Evolutionary conservation across 2,797 vertebrate species (phyloP).

Genomic region (Furcifer pardalis): DNA sequence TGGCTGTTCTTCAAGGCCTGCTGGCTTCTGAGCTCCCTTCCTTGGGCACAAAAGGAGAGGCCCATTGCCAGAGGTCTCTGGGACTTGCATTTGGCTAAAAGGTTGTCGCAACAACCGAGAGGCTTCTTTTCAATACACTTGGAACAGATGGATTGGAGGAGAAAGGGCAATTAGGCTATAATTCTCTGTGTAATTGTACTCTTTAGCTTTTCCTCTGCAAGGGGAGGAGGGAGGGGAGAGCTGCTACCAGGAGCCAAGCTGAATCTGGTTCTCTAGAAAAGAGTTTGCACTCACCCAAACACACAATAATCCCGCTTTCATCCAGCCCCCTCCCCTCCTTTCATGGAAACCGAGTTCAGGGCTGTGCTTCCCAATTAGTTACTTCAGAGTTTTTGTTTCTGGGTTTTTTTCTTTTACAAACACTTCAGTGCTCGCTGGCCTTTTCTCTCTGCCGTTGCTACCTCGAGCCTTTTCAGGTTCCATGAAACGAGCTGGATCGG

Average conservation of each 20-base stretch:
- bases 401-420: neutral
- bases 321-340: neutral
- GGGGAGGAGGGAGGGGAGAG: neutral
- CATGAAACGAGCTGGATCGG: neutral
- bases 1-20: neutral
- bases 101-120: neutral
- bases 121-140: neutral
- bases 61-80: neutral
- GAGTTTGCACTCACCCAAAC: neutral
- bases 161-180: slow-evolving; percentile 20
- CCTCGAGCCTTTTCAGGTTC: neutral
- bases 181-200: neutral
- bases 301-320: neutral
- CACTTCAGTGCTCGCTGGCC: neutral
- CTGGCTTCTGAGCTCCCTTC: neutral
- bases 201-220: neutral
- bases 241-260: slow-evolving; percentile 13
- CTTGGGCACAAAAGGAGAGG: neutral
- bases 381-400: neutral
- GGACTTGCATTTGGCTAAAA: neutral
- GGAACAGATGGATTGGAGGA: slow-evolving; percentile 22
- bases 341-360: neutral
- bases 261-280: neutral
- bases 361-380: neutral
- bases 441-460: no score